Evolutionary conservation across 2,888 invertebrate genomes (phyloP), one percentile per base, ranked within the genome.

Genomic region (Diloba caeruleocephala): DNA sequence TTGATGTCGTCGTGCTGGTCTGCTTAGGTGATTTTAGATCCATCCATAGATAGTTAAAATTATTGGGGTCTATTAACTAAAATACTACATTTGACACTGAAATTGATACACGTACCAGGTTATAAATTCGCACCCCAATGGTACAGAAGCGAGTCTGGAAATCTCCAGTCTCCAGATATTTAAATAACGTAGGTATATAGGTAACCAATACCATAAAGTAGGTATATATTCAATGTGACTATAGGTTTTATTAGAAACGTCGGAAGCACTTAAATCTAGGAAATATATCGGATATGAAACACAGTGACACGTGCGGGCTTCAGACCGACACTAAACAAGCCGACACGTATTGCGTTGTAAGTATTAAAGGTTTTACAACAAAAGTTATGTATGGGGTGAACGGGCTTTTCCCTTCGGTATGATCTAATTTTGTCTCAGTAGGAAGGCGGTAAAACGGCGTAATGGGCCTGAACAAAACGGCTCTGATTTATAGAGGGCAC

Each of bases 391-490:
- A 84, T 83, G 84, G 78, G 74, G 71, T 76, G 79, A 76, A 76
- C 76, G 71, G 79, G 84, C 84, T 82, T 81, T 84, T 82, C 82
- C 84, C 87, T 85, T 83, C 76, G 82, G 87, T 85, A 86, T 89
- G 87, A 89, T 89, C 89, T 89, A 90, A 89, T 90, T 90, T 89
- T 84, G 89, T 89, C 84, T 87, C 87, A 85, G 88, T 87, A 88
- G 84, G 83, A 87, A 87, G 86, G 88, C 87, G 88, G 90, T 89
- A 89, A 90, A 89, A 87, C 85, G 87, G 71, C 78, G 89, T 89
- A 90, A 91, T 89, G 87, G 88, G 81, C 82, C 85, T 79, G 88
- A 88, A 88, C 88, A 89, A 89, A 88, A 89, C 84, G 88, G 82
- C 84, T 81, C 87, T 88, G 89, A 90, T 89, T 90, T 89, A 89